Percentiles rank a stretch among this genome's conserved stretches.
Conservation (phyloP, 2,888 invertebrate genomes). For the Harmothoe impar region DNA sequence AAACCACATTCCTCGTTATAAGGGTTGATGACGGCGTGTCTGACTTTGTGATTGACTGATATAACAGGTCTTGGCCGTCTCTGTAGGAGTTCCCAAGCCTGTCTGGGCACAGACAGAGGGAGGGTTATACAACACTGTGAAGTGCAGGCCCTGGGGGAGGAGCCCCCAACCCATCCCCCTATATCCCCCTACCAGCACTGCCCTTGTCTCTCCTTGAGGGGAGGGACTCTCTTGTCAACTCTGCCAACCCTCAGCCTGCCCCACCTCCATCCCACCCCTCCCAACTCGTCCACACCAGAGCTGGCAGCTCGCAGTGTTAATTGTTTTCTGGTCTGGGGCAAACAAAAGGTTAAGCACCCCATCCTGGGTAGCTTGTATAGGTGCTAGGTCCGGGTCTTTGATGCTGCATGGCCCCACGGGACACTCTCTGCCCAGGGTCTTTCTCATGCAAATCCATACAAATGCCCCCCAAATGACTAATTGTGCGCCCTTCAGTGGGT, state of each 20-base stretch:
- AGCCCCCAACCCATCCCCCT: no score
- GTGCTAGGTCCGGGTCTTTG: conserved; percentile 44
- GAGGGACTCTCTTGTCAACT: background rate
- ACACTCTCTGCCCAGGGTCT: background rate
- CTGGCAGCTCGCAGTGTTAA: conserved; percentile 41
- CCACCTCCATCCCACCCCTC: no score
- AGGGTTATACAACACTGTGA: conserved; percentile 31
- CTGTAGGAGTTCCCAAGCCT: background rate
- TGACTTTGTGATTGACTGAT: background rate
- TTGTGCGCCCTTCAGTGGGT: conserved; percentile 41
- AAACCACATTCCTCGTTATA: no score
- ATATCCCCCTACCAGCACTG: no score
- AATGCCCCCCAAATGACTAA: conserved; percentile 59
- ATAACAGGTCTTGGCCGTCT: background rate
- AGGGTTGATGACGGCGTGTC: no score
- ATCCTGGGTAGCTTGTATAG: conserved; percentile 45
- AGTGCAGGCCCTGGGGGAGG: background rate
- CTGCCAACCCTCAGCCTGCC: background rate
- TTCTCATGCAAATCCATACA: conserved; percentile 59
- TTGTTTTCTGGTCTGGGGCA: conserved; percentile 47
- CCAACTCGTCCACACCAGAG: background rate
- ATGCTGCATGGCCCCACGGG: conserved; percentile 37
- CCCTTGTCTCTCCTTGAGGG: background rate
- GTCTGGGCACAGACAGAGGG: background rate
- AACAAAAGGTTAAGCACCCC: conserved; percentile 58